Percentiles rank a stretch among this genome's conserved stretches.
Conservation (phyloP, 2,797 vertebrate species). For the Leptatherina wallacei region DNA sequence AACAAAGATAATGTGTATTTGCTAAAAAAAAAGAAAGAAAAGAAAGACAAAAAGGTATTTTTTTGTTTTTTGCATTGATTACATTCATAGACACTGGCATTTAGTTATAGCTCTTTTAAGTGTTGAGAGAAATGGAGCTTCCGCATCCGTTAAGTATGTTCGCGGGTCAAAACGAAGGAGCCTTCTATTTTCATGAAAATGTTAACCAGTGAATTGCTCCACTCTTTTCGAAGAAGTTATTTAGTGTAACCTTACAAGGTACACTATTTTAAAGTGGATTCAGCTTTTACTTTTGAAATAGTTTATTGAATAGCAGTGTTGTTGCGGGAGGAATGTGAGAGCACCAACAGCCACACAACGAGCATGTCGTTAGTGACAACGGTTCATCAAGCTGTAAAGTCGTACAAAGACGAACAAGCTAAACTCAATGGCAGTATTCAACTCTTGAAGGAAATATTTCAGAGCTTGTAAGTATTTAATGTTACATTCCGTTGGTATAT, state of each 20-base stretch:
- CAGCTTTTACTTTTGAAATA: not conserved
- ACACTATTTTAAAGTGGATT: not conserved
- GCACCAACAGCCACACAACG: not conserved
- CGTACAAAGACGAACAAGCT: conserved; percentile 73
- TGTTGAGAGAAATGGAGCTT: conserved; percentile 30
- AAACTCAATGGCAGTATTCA: conserved; percentile 63
- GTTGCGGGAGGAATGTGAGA: not conserved
- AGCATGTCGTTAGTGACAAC: conserved; percentile 71
- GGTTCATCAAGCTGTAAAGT: conserved; percentile 63
- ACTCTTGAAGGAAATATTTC: conserved; percentile 67
- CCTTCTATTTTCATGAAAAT: not conserved
- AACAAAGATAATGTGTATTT: not conserved
- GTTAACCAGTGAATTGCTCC: not conserved
- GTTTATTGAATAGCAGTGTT: not conserved
- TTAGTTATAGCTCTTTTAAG: too few species aligned
- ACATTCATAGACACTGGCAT: not conserved
- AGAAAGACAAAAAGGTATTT: too few species aligned
- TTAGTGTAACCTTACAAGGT: fast-evolving
- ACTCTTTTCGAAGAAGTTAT: fast-evolving
- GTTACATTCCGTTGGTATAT: fast-evolving
- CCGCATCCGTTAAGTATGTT: conserved; percentile 58
- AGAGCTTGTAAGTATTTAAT: conserved; percentile 70
- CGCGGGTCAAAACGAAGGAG: conserved; percentile 39
- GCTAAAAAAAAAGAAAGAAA: not conserved
- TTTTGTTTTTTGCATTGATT: not conserved